Conservation (phyloP, 2,113 vertebrate genomes). For the Pogona vitticeps region DNA sequence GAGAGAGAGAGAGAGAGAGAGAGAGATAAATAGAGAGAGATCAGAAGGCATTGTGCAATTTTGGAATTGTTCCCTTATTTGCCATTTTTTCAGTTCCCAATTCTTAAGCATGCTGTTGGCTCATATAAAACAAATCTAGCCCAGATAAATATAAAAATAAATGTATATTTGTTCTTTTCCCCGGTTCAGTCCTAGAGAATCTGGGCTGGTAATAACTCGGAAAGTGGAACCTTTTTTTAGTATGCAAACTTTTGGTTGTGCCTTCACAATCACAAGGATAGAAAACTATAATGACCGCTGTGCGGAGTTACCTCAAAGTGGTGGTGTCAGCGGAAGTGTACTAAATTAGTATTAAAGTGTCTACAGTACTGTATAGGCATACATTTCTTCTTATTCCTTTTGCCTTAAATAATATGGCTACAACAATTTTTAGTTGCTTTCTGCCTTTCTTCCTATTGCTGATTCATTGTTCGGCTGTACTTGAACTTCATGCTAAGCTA, state of each 20-base stretch:
- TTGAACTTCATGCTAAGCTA: not conserved
- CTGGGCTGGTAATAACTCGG: not conserved
- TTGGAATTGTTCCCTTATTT: not conserved
- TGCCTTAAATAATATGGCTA: not conserved
- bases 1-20: not conserved
- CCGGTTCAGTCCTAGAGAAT: not conserved
- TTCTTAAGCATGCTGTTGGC: not conserved
- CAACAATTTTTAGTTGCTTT: not conserved
- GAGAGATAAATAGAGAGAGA: not conserved
- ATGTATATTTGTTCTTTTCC: not conserved
- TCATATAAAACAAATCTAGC: not conserved
- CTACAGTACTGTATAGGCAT: not conserved
- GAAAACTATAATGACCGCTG: not conserved
- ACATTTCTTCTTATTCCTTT: not conserved
- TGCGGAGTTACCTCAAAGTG: not conserved
- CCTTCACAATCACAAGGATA: not conserved
- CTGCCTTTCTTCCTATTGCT: not conserved
- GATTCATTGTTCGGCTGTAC: too few species aligned
- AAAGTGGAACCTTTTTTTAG: not conserved
- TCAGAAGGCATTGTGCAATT: conserved; percentile 7
- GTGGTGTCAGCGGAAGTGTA: not conserved
- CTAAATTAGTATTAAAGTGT: not conserved
- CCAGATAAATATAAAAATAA: not conserved
- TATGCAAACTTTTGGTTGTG: not conserved
- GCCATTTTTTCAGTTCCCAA: not conserved